These are phyloP conservation scores for Astatoreochromis straeleni DNA, from an alignment of 2,113 vertebrate genomes.

Conservation along the genomic window DNA sequence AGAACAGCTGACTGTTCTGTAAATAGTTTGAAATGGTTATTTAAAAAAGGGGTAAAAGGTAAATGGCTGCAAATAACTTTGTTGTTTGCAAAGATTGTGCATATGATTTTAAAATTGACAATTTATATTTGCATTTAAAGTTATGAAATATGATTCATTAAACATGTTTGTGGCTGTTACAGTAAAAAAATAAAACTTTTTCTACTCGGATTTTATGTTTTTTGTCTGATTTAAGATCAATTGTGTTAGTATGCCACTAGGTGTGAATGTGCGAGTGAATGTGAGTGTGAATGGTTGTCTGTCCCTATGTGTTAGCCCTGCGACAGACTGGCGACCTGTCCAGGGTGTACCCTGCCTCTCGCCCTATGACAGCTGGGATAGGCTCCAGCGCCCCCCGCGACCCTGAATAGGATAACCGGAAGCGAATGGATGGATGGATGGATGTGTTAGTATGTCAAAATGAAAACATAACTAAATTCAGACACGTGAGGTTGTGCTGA, in stretches of 20 bases:
- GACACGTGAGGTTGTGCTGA: neutral
- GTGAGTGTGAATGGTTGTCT: no score
- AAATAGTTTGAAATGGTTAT: neutral
- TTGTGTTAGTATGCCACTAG: neutral
- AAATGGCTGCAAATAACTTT: neutral
- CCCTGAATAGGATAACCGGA: no score
- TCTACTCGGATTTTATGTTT: rapidly evolving
- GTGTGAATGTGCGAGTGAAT: no score
- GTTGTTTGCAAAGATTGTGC: neutral
- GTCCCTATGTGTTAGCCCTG: no score
- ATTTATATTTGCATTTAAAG: neutral
- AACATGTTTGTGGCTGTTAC: neutral
- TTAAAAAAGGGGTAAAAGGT: neutral
- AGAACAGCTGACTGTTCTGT: neutral
- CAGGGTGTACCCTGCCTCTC: no score
- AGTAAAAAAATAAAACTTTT: neutral
- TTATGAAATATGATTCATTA: neutral
- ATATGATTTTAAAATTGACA: neutral
- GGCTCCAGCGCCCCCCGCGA: no score
- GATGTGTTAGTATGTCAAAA: neutral
- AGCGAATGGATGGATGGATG: no score
- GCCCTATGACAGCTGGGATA: no score
- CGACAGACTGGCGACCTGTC: no score
- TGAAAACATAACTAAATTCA: neutral
- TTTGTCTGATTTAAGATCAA: neutral